Conservation (phyloP, 2,113 vertebrate species). For the Corydoras sp. region DNA sequence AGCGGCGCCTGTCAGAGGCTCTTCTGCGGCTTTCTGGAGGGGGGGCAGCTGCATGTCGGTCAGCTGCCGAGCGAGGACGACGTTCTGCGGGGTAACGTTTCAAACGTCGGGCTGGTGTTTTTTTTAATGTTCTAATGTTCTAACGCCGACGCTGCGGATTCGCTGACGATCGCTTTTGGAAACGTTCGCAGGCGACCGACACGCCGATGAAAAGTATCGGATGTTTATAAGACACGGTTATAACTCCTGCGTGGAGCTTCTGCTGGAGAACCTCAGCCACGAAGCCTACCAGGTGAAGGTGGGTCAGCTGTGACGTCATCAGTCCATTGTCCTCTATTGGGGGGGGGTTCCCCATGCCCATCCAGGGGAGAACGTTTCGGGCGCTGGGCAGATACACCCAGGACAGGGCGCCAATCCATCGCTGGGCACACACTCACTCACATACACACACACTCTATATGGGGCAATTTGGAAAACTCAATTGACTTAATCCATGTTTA, state of each 20-base stretch:
- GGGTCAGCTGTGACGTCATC: neutral
- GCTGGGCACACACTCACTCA: no score
- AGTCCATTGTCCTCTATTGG: no score
- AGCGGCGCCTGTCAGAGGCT: slow-evolving; percentile 66
- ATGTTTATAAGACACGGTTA: slow-evolving; percentile 90
- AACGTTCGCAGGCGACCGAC: slow-evolving; percentile 48
- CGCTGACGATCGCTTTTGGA: neutral
- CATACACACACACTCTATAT: no score
- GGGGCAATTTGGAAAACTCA: no score
- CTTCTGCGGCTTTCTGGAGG: slow-evolving; percentile 74
- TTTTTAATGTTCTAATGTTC: neutral
- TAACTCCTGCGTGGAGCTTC: slow-evolving; percentile 66
- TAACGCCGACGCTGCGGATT: neutral
- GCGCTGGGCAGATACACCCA: no score
- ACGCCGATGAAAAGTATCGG: slow-evolving; percentile 74
- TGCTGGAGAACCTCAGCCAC: slow-evolving; percentile 73
- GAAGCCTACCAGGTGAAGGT: slow-evolving; percentile 71
- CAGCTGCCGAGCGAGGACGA: slow-evolving; percentile 70
- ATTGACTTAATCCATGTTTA: no score
- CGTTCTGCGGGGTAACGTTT: slow-evolving; percentile 52
- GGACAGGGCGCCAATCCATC: no score
- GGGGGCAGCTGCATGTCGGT: slow-evolving; percentile 73
- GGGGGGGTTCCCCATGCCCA: no score
- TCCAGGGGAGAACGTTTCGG: no score
- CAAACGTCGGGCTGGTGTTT: neutral